Base-by-base conservation (phyloP, 2,113 vertebrate species). In the Zosterops lateralis region DNA sequence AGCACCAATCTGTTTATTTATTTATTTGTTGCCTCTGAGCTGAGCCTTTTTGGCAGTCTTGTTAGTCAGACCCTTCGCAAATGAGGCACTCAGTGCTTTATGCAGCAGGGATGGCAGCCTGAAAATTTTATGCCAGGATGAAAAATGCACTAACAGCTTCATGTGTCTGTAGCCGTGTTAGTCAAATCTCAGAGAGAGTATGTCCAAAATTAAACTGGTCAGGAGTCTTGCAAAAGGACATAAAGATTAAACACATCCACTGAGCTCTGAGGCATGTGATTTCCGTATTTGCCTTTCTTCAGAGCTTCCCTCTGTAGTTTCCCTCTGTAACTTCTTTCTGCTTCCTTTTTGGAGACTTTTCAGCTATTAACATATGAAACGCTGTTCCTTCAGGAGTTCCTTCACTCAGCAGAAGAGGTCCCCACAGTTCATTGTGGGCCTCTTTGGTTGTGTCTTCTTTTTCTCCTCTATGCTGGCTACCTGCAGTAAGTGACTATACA, bases 321-420 rank as follows among this genome's bases (percentile, higher is more conserved):
- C 61, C 15, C 36, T 79, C 29, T 73, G 40, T 72, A 74, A 34
- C 15, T 60, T 83, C 60, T 89, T 92, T 87, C 44, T 48, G 38
- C 56, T 88, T 94, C 76, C 47, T 54, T 34, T 79, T 56, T 88
- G 90, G 72, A 92, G 67, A 56, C n/a, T 73, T 36, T 92, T 50
- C 31, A 90, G 60, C 50, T 95, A 6, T 24, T 74, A 67, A 58
- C 4, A 14, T 31, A 34, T 57, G 67, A 60, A 68, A 53, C 42
- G 7, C 42, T 42, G 28, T 71, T 94, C 29, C 66, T 71, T 88
- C 61, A 62, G 50, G 73, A 72, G 73, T 90, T 88, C 47, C 34
- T 66, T 76, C 25, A 14, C 28, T 74, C 66, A 66, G 60, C 94
- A 61, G 84, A 92, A 89, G 91, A 67, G 68, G 87, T 83, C 61